Evolutionary conservation across 2,113 vertebrate species (phyloP).

Genomic region (Peromyscus maniculatus): DNA sequence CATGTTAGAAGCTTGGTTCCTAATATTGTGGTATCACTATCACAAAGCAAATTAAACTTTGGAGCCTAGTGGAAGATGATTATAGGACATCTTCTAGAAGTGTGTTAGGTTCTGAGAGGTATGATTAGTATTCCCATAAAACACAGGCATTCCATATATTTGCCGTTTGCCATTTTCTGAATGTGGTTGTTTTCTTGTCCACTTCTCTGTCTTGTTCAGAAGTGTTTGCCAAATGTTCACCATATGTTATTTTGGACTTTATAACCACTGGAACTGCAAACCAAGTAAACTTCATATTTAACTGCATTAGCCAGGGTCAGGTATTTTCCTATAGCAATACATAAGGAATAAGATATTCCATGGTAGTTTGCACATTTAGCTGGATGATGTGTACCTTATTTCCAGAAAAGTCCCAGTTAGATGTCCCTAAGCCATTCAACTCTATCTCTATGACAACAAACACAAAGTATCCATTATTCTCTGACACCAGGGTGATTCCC

Average conservation of each 20-base stretch:
- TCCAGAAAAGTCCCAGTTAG: background rate
- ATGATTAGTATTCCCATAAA: background rate
- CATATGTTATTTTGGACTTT: background rate
- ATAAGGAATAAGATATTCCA: background rate
- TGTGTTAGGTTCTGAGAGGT: background rate
- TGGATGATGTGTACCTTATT: background rate
- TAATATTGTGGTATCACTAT: background rate
- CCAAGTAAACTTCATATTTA: background rate
- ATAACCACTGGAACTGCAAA: background rate
- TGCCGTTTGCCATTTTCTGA: background rate
- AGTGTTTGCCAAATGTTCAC: background rate
- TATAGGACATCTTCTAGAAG: background rate
- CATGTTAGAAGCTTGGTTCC: background rate
- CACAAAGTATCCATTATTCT: conserved; percentile 20
- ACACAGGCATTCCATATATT: background rate
- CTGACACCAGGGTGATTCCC: background rate
- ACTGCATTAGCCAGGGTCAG: background rate
- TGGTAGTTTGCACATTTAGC: background rate
- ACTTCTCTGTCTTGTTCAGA: background rate
- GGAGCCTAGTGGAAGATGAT: background rate
- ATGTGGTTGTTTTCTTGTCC: background rate
- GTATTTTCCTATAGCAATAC: background rate
- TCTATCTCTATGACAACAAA: background rate
- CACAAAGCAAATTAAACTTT: background rate
- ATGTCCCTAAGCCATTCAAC: background rate